These are phyloP conservation scores for Hemichromis elongatus DNA, from an alignment of 2,113 vertebrate genomes.

Conservation along the genomic window DNA sequence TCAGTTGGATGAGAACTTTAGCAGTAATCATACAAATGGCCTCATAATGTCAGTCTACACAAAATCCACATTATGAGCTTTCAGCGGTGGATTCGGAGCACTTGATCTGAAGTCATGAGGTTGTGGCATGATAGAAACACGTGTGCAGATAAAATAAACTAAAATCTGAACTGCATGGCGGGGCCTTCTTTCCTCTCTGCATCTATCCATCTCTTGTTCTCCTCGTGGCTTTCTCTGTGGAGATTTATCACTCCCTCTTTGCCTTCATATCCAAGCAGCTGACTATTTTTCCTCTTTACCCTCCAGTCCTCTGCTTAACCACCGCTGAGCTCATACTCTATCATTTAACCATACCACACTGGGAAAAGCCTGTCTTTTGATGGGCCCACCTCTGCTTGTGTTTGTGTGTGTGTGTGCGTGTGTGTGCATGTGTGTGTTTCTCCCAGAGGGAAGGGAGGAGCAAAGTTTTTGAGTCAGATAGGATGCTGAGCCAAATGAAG, in stretches of 20 bases:
- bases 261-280: slow-evolving; percentile 40
- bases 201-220: slow-evolving; percentile 12
- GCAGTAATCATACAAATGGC: background rate
- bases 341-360: slow-evolving; percentile 56
- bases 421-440: background rate
- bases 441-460: slow-evolving; percentile 48
- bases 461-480: slow-evolving; percentile 1
- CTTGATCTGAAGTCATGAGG: background rate
- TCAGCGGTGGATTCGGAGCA: background rate
- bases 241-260: slow-evolving; percentile 10
- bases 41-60: background rate
- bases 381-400: slow-evolving; percentile 10
- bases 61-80: background rate
- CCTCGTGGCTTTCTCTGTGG: background rate
- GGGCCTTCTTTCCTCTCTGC: background rate
- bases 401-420: background rate
- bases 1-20: background rate
- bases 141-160: background rate
- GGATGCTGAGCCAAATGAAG: background rate
- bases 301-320: slow-evolving; percentile 22
- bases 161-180: background rate
- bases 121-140: background rate
- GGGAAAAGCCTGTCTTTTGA: slow-evolving; percentile 42
- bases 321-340: slow-evolving; percentile 35
- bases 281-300: slow-evolving; percentile 41